These are phyloP conservation scores for Hormaphis cornu DNA, from an alignment of 1,140 invertebrate genomes.

Conservation along the genomic window DNA sequence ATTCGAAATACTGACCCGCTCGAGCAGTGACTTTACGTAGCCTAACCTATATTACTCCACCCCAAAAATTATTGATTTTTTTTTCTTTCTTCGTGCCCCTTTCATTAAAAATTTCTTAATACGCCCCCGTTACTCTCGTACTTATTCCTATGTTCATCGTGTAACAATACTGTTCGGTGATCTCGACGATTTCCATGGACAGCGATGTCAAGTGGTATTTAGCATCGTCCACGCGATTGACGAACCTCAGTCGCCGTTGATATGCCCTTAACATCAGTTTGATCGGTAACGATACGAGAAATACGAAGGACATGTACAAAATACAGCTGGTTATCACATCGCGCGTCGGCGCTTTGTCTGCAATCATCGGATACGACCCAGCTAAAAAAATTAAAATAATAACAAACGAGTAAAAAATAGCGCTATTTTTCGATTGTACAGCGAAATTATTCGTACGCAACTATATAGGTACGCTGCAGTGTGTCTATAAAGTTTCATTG, in stretches of 20 bases:
- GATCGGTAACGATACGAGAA: background rate
- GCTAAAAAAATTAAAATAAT: background rate
- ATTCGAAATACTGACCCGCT: too few species aligned
- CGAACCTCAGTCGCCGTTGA: background rate
- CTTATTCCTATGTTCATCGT: background rate
- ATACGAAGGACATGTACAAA: background rate
- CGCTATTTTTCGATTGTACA: too few species aligned
- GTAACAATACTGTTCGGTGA: slow-evolving; percentile 22
- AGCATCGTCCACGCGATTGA: background rate
- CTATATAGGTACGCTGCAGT: too few species aligned
- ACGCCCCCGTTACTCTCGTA: background rate
- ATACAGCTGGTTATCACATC: background rate
- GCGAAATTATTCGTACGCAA: too few species aligned
- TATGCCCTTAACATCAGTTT: background rate
- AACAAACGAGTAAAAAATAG: too few species aligned
- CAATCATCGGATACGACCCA: background rate
- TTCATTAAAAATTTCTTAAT: too few species aligned
- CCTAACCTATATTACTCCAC: too few species aligned
- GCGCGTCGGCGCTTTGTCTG: background rate
- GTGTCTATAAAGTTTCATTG: too few species aligned
- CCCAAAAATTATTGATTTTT: too few species aligned
- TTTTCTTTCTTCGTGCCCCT: too few species aligned
- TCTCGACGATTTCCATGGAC: slow-evolving; percentile 2
- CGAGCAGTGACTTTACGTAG: too few species aligned
- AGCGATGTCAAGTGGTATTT: background rate